A percentile compares a stretch with the other conserved stretches of the same genome.
Evolutionary conservation across 2,888 invertebrate genomes (phyloP).

Genomic region (Eurytoma californica): DNA sequence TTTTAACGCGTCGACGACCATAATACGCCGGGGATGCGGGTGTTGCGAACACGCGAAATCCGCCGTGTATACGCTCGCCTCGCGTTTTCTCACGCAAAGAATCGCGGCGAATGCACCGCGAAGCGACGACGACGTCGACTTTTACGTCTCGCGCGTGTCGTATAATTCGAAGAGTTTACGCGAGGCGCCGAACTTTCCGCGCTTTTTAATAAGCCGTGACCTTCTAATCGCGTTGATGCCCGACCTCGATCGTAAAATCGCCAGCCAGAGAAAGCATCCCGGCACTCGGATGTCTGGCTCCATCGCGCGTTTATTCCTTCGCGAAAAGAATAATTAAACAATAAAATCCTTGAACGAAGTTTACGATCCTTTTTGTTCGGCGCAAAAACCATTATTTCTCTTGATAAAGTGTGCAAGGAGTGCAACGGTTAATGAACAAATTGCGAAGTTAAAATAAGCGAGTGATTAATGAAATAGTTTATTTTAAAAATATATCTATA

Average conservation of each 20-base stretch:
- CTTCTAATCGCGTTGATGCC: slow-evolving; percentile 43
- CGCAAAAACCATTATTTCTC: no score
- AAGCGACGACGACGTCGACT: background rate
- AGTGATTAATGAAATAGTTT: no score
- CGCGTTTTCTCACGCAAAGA: background rate
- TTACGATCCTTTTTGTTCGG: no score
- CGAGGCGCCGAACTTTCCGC: slow-evolving; percentile 11
- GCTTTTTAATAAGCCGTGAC: slow-evolving; percentile 34
- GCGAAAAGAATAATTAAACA: no score
- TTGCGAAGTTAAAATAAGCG: no score
- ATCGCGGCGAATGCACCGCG: background rate
- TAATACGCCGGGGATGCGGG: slow-evolving; percentile 33
- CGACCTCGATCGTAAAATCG: slow-evolving; percentile 42
- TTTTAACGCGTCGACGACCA: slow-evolving; percentile 21
- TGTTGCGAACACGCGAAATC: slow-evolving; percentile 6
- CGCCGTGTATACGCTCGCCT: background rate
- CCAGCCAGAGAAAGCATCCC: slow-evolving; percentile 9
- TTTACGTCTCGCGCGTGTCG: background rate
- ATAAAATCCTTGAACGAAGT: no score
- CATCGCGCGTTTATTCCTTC: background rate
- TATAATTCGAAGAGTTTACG: background rate
- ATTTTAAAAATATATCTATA: no score
- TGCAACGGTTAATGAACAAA: no score
- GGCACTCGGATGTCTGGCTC: background rate
- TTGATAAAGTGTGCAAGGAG: no score